phyloP scores from a whole-genome alignment of 2,113 vertebrate genomes.

The Sarotherodon lohbergeri region DNA sequence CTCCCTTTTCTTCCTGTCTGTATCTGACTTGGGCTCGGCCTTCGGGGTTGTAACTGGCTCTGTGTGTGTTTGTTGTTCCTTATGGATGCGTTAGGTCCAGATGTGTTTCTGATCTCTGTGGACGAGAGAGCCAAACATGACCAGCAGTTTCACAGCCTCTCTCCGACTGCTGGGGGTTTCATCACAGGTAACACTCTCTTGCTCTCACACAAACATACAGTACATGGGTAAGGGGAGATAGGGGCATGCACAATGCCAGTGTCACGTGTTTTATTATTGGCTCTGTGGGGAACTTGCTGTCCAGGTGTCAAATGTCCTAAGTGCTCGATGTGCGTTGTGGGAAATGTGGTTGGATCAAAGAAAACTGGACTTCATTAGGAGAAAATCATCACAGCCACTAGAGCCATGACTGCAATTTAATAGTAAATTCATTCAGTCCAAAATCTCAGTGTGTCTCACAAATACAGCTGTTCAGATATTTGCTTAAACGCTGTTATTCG shows the following conservation, averaged over 20 bases:
- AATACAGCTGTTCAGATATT: background rate
- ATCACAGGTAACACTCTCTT: constrained; percentile 81
- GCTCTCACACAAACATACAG: background rate
- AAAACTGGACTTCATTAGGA: background rate
- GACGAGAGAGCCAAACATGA: constrained; percentile 97
- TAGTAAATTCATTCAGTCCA: background rate
- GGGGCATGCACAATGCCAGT: background rate
- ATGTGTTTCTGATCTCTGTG: constrained; percentile 93
- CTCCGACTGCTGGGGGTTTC: constrained; percentile 86
- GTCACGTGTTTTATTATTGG: background rate
- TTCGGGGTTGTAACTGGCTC: background rate
- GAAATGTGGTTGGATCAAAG: background rate
- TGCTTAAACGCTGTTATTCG: background rate
- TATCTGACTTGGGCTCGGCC: background rate
- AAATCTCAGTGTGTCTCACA: background rate
- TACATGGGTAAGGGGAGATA: background rate
- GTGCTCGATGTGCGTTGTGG: background rate
- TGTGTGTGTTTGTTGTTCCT: background rate
- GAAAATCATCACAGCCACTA: rapidly evolving
- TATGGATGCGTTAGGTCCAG: constrained; percentile 71
- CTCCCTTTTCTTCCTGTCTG: background rate
- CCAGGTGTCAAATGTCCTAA: background rate
- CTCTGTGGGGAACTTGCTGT: background rate
- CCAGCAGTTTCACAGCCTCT: constrained; percentile 95
- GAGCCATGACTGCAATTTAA: rapidly evolving